Evolutionary conservation across 2,797 vertebrate species (phyloP).

Genomic region (Uromys caudimaculatus): DNA sequence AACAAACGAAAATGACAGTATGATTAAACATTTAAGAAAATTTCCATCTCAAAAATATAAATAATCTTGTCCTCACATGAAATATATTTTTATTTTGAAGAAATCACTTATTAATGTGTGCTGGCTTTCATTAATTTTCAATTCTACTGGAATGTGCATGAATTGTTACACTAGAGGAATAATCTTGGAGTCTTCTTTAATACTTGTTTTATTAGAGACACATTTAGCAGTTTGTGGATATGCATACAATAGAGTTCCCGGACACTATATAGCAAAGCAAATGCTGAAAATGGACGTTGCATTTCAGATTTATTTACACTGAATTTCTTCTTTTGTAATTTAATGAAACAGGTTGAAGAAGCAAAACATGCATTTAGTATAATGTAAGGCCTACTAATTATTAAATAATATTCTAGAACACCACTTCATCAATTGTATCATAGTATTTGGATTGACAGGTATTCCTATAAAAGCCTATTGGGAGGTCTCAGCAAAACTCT

Average conservation of each 20-base stretch:
- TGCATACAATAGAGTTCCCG: neutral
- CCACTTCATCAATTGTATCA: neutral
- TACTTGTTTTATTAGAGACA: constrained; percentile 49
- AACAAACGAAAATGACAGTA: neutral
- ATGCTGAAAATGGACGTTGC: neutral
- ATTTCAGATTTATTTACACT: neutral
- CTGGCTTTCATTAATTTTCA: constrained; percentile 76
- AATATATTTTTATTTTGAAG: constrained; percentile 75
- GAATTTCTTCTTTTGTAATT: constrained; percentile 6
- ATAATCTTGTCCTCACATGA: constrained; percentile 58
- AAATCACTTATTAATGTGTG: constrained; percentile 75
- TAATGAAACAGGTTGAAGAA: neutral
- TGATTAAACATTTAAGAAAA: constrained; percentile 13
- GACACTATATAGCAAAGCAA: neutral
- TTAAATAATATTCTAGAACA: neutral
- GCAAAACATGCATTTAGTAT: neutral
- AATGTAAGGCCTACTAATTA: neutral
- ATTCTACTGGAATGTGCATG: constrained; percentile 70
- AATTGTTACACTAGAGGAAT: constrained; percentile 78
- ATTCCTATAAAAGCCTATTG: neutral
- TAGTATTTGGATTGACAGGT: neutral
- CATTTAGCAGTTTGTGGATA: constrained; percentile 64
- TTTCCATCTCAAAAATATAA: constrained; percentile 1
- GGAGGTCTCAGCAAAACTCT: neutral
- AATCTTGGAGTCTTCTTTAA: constrained; percentile 74